A percentile compares a stretch with the other conserved stretches of the same genome.
Evolutionary conservation across 1,140 invertebrate genomes (phyloP).

Genomic region (Trachymyrmex septentrionalis): DNA sequence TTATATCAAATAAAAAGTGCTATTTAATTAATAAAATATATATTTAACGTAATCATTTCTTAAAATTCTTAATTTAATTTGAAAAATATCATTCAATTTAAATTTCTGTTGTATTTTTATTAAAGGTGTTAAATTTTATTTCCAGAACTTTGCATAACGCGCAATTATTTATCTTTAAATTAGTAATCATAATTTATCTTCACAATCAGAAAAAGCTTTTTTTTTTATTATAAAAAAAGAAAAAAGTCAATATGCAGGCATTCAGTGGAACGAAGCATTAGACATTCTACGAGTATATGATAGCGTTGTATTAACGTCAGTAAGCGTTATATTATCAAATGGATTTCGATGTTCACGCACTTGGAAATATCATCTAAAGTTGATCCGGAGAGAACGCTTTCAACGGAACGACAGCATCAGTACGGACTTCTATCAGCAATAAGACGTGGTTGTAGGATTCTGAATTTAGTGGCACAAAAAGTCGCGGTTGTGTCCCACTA

Average conservation of each 20-base stretch:
- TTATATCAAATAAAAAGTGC: neutral
- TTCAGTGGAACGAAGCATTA: too few relatives aligned
- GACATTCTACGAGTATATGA: too few relatives aligned
- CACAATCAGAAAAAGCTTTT: neutral
- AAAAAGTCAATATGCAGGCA: too few relatives aligned
- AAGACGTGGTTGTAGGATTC: slow-evolving; percentile 86
- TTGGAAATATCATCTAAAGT: slow-evolving; percentile 82
- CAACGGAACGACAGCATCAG: slow-evolving; percentile 87
- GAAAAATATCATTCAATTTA: neutral
- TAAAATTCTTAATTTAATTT: neutral
- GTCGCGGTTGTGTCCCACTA: slow-evolving; percentile 83
- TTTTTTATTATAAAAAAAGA: too few relatives aligned
- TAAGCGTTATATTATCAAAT: too few relatives aligned
- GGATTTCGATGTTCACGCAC: too few relatives aligned
- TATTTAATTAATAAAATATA: slow-evolving; percentile 2
- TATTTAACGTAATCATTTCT: neutral
- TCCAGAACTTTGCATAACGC: neutral
- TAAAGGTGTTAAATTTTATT: neutral
- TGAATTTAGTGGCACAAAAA: slow-evolving; percentile 87
- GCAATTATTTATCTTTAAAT: neutral
- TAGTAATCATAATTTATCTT: neutral
- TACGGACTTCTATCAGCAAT: slow-evolving; percentile 86
- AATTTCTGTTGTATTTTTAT: slow-evolving; percentile 7
- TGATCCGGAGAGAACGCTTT: slow-evolving; percentile 87
- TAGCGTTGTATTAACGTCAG: too few relatives aligned